These are phyloP conservation scores for Sebastes oblongus DNA, from an alignment of 2,797 vertebrate species.

Conservation along the genomic window DNA sequence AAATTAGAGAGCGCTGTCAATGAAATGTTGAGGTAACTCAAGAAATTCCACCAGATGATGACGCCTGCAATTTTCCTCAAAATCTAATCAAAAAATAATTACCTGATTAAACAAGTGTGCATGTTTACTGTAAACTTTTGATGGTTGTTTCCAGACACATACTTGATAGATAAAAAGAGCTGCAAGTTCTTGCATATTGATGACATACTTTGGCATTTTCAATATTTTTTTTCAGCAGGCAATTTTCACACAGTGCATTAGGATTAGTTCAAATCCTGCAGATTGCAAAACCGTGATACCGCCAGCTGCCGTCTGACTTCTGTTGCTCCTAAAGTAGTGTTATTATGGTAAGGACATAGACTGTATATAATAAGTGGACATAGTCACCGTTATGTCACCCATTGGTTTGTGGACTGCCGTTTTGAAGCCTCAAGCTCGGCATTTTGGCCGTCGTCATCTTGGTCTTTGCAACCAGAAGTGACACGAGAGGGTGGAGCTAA, in stretches of 20 bases:
- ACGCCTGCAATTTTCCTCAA: not conserved
- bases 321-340: not conserved
- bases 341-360: not conserved
- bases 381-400: too few species aligned
- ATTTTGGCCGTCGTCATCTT: too few species aligned
- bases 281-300: not conserved
- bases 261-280: not conserved
- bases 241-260: not conserved
- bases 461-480: too few species aligned
- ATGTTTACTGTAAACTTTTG: not conserved
- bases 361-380: too few species aligned
- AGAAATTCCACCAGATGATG: not conserved
- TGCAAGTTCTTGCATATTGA: slow-evolving; percentile 10
- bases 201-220: not conserved
- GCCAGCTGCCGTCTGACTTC: not conserved
- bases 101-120: not conserved
- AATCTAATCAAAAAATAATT: slow-evolving; percentile 1
- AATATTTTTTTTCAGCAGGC: not conserved
- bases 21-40: slow-evolving; percentile 15
- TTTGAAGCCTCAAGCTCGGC: too few species aligned
- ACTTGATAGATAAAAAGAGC: slow-evolving; percentile 34
- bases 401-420: too few species aligned
- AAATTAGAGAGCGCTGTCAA: slow-evolving; percentile 11
- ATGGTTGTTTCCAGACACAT: slow-evolving; percentile 10
- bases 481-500: too few species aligned